Percentiles rank a stretch among this genome's conserved stretches.
Evolutionary conservation across 2,797 vertebrate species (phyloP).

Genomic region (Aselliscus stoliczkanus): DNA sequence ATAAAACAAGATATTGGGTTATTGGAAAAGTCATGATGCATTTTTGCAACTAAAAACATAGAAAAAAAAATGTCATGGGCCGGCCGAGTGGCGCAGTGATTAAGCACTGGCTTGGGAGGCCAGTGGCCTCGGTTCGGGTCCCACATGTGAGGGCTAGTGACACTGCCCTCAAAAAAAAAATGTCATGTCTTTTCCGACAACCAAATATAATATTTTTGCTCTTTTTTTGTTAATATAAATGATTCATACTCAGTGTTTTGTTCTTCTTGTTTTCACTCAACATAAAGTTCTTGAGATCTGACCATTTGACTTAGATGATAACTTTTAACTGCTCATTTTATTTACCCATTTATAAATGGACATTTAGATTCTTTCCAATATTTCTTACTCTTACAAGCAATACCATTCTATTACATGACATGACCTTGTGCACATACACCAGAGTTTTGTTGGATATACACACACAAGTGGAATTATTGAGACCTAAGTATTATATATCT

Average conservation of each 20-base stretch:
- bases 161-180: no score
- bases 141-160: no score
- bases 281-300: neutral
- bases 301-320: neutral
- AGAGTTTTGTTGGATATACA: neutral
- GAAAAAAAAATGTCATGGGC: no score
- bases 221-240: conserved; percentile 8
- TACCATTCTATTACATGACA: neutral
- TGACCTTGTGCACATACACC: neutral
- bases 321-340: conserved; percentile 1
- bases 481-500: neutral
- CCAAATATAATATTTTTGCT: neutral
- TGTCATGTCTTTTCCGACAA: no score
- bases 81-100: no score
- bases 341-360: neutral
- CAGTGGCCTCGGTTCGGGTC: no score
- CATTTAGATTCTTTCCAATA: neutral
- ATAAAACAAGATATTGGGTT: no score
- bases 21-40: no score
- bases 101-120: no score
- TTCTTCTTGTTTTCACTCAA: neutral
- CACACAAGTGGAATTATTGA: neutral
- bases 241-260: neutral
- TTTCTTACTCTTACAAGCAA: neutral
- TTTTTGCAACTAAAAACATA: no score